Conservation (phyloP, 2,888 invertebrate genomes). For the Scaptomyza parva region DNA sequence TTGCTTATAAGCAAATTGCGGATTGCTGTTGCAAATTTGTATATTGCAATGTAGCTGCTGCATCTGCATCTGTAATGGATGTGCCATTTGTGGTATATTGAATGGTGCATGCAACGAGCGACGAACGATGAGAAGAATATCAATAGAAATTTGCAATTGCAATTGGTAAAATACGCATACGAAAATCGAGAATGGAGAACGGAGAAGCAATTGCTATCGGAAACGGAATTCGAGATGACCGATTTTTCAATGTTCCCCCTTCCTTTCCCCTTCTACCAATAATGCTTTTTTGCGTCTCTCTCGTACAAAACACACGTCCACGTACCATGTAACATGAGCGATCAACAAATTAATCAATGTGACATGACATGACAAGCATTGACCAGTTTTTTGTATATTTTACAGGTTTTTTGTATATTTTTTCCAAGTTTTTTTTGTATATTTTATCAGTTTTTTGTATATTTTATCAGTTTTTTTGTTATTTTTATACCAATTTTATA, state of each 20-base stretch:
- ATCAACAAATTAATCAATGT: constrained; percentile 24
- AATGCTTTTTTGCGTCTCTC: background rate
- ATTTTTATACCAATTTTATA: background rate
- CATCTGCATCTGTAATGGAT: constrained; percentile 71
- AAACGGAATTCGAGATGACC: constrained; percentile 33
- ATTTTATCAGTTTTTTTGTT: too few relatives aligned
- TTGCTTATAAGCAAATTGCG: constrained; percentile 62
- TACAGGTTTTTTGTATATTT: background rate
- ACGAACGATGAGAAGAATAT: constrained; percentile 43
- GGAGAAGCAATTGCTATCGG: constrained; percentile 8
- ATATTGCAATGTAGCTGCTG: constrained; percentile 62
- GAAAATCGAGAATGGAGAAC: constrained; percentile 8
- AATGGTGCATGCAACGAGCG: constrained; percentile 43
- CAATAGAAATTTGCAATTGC: constrained; percentile 37
- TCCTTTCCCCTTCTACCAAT: background rate
- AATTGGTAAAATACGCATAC: constrained; percentile 17
- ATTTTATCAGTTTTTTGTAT: background rate
- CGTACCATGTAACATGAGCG: constrained; percentile 14
- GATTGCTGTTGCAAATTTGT: constrained; percentile 65
- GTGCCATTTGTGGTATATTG: constrained; percentile 71
- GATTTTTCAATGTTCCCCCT: constrained; percentile 2
- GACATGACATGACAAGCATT: constrained; percentile 1
- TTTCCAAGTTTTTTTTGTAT: background rate
- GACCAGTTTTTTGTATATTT: background rate
- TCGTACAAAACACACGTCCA: constrained; percentile 10